Conservation (phyloP, 92 coral and sea anemone genomes). For the Plumapathes pennacea region DNA sequence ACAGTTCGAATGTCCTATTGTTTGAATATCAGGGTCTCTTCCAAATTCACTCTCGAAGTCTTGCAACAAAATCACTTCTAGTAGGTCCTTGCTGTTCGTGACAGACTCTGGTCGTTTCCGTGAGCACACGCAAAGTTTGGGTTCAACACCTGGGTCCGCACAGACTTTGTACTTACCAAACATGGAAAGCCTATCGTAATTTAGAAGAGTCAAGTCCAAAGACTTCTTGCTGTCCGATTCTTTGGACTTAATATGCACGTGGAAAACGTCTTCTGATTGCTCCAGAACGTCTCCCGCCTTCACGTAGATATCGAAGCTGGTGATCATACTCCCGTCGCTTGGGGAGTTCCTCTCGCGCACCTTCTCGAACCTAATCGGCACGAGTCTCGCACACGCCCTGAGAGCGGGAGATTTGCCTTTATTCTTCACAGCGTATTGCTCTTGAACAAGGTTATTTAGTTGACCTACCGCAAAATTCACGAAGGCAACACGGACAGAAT, state of each 20-base stretch:
- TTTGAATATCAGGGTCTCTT: neutral
- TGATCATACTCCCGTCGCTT: slow-evolving; percentile 35
- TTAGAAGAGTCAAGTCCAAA: slow-evolving; percentile 56
- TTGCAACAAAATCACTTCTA: slow-evolving; percentile 3
- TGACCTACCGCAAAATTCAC: slow-evolving; percentile 80
- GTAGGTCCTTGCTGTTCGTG: neutral
- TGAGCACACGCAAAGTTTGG: slow-evolving; percentile 79
- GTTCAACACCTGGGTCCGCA: slow-evolving; percentile 68
- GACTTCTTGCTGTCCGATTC: slow-evolving; percentile 39
- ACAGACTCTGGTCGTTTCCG: neutral
- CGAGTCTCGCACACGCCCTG: slow-evolving; percentile 57
- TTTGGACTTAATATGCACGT: slow-evolving; percentile 53
- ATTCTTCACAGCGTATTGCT: slow-evolving; percentile 18
- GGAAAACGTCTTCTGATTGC: slow-evolving; percentile 56
- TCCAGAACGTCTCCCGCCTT: slow-evolving; percentile 46
- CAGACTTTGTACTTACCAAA: slow-evolving; percentile 68
- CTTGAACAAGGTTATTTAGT: slow-evolving; percentile 61
- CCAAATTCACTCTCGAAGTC: slow-evolving; percentile 9
- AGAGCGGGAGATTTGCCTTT: slow-evolving; percentile 8
- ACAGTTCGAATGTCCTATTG: slow-evolving; percentile 40
- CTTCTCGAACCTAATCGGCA: slow-evolving; percentile 39
- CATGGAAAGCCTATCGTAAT: slow-evolving; percentile 67
- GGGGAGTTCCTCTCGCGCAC: slow-evolving; percentile 58
- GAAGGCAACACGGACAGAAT: slow-evolving; percentile 36
- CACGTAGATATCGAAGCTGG: slow-evolving; percentile 44